Conservation (phyloP, 2,888 invertebrate species). For the Drosophila borealis region DNA sequence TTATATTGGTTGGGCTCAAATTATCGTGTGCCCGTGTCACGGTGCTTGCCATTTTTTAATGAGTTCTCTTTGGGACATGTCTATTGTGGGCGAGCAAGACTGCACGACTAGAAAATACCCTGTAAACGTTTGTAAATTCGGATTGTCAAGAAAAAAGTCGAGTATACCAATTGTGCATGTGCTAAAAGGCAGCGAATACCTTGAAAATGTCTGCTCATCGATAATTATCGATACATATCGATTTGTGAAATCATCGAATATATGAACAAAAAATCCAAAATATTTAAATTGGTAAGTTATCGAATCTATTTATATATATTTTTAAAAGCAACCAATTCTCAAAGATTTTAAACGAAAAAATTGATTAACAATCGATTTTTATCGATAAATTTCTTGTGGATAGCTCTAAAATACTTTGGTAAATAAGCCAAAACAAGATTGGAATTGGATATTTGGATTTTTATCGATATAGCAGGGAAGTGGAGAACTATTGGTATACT, state of each 20-base stretch:
- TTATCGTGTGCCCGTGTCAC: constrained; percentile 48
- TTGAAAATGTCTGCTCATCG: background rate
- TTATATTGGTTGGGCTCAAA: constrained; percentile 4
- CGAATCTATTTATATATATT: no score
- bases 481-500: background rate
- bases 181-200: background rate
- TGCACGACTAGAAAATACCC: background rate
- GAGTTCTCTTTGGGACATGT: constrained; percentile 10
- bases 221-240: background rate
- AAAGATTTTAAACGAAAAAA: no score
- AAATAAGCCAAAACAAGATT: no score
- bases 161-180: background rate
- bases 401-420: no score
- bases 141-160: background rate
- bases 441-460: background rate
- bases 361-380: no score
- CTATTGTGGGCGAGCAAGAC: background rate
- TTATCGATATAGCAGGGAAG: background rate
- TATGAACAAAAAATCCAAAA: no score
- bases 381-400: no score
- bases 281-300: no score
- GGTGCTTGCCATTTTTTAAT: constrained; percentile 64
- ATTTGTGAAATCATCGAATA: background rate
- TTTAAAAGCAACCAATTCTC: no score
- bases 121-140: background rate